Conservation (phyloP, 2,888 invertebrate species). For the Pachydiplax longipennis region DNA sequence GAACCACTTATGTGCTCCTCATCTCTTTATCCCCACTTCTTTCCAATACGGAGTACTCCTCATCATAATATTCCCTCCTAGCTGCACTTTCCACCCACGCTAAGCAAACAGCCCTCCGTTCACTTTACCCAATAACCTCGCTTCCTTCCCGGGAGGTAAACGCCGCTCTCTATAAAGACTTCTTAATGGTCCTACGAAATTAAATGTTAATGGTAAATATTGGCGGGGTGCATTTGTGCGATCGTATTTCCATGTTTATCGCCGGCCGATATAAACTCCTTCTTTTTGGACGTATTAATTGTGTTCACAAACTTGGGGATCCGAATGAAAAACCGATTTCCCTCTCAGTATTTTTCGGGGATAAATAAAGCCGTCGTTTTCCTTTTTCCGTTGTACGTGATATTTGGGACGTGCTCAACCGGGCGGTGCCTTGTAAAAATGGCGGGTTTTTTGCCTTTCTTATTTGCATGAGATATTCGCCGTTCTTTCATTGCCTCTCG, state of each 20-base stretch:
- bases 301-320: neutral
- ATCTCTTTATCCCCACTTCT: neutral
- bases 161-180: slow-evolving; percentile 13
- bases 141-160: slow-evolving; percentile 27
- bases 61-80: neutral
- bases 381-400: neutral
- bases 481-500: too few species aligned
- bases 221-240: slow-evolving; percentile 18
- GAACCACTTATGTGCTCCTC: neutral
- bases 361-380: neutral
- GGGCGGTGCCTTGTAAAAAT: too few species aligned
- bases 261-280: neutral
- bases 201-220: slow-evolving; percentile 42
- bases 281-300: neutral
- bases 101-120: neutral
- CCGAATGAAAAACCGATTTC: neutral
- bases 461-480: too few species aligned
- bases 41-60: neutral
- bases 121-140: neutral
- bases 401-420: too few species aligned
- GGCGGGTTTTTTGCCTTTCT: too few species aligned
- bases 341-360: too few species aligned
- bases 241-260: slow-evolving; percentile 4
- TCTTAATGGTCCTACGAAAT: slow-evolving; percentile 36
- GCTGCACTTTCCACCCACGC: slow-evolving; percentile 32